phyloP scores from a whole-genome alignment of 2,888 invertebrate species.

The Glyphotaelius pellucidus region DNA sequence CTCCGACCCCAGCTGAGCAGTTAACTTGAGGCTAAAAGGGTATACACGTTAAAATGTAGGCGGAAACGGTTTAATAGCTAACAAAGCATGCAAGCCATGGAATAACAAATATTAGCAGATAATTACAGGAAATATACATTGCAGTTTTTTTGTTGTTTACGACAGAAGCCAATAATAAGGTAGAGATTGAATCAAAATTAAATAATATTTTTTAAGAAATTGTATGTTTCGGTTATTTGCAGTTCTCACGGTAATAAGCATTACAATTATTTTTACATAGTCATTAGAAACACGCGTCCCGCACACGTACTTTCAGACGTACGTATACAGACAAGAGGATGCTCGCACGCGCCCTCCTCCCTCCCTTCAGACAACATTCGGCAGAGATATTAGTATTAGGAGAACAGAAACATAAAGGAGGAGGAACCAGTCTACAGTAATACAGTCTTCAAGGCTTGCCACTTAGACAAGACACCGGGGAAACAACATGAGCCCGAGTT shows the following conservation, averaged over 20 bases:
- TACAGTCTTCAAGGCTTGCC: conserved; percentile 2
- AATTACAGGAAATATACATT: background rate
- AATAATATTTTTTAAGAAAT: background rate
- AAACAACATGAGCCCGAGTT: background rate
- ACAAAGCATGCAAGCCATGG: background rate
- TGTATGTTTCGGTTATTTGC: background rate
- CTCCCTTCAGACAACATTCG: background rate
- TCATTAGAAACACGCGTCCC: conserved; percentile 6
- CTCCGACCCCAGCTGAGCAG: too few relatives aligned
- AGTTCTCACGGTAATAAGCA: background rate
- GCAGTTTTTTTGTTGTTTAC: background rate
- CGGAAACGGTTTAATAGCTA: background rate
- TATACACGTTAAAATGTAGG: background rate
- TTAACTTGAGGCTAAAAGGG: too few relatives aligned
- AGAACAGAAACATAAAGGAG: conserved; percentile 2
- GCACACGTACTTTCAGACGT: background rate
- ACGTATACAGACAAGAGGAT: background rate
- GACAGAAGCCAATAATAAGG: background rate
- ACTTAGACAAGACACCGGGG: conserved; percentile 4
- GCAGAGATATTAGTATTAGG: conserved; percentile 2
- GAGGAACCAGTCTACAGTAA: background rate
- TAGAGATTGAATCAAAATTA: background rate
- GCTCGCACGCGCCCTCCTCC: background rate
- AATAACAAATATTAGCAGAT: background rate
- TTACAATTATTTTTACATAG: background rate